Percentiles rank a stretch among this genome's conserved stretches.
Conservation (phyloP, 2,888 invertebrate genomes). For the Cosmopolites sordidus region DNA sequence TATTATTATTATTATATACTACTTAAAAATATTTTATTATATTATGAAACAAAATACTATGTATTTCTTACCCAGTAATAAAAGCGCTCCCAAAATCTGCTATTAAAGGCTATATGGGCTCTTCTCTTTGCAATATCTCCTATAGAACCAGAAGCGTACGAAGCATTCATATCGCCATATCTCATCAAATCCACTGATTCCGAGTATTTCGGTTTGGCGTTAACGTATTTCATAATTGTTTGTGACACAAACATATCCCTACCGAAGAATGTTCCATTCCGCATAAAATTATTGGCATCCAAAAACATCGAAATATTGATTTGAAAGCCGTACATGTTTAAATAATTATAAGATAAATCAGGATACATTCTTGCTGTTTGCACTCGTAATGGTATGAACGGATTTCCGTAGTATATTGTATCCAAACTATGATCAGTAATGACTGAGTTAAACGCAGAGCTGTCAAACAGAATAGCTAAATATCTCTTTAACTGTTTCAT, state of each 20-base stretch:
- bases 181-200: not conserved
- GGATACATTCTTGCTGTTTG: too few species aligned
- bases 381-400: not conserved
- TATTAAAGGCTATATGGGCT: not conserved
- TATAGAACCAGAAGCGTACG: not conserved
- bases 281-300: not conserved
- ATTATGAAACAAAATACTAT: too few species aligned
- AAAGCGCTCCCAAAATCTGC: not conserved
- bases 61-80: not conserved
- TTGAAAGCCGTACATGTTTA: not conserved
- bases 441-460: not conserved
- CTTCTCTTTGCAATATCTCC: not conserved
- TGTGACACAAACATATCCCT: not conserved
- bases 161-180: not conserved
- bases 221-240: not conserved
- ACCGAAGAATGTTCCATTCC: not conserved
- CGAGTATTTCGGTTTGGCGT: not conserved
- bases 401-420: not conserved
- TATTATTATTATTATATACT: too few species aligned
- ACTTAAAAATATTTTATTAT: too few species aligned
- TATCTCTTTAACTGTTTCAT: not conserved
- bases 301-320: not conserved
- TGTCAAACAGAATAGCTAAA: not conserved
- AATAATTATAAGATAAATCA: not conserved
- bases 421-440: not conserved